These are phyloP conservation scores for Epinephelus awoara DNA, from an alignment of 2,797 vertebrate species.

Conservation along the genomic window DNA sequence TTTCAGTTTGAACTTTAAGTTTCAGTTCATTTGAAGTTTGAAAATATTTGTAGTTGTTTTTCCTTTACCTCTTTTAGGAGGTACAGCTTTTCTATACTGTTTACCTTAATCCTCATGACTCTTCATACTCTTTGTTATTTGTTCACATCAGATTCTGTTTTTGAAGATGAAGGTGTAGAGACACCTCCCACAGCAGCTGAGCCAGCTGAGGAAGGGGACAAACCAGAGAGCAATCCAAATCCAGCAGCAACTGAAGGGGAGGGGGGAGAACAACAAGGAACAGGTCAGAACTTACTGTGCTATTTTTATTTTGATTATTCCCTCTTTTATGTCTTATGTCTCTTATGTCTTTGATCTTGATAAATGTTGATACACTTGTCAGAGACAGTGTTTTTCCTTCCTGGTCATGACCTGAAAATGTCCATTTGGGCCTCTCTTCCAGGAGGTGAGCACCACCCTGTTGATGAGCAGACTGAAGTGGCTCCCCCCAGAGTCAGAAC, in stretches of 20 bases:
- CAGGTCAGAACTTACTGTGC: slow-evolving; percentile 42
- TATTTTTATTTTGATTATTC: neutral
- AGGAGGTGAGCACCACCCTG: slow-evolving; percentile 69
- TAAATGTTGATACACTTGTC: neutral
- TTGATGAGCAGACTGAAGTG: slow-evolving; percentile 79
- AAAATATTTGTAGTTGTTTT: too few relatives aligned
- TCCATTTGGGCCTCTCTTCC: neutral
- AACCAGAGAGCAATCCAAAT: slow-evolving; percentile 41
- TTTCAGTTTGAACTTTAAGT: neutral
- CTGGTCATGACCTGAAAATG: neutral
- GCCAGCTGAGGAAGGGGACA: slow-evolving; percentile 35
- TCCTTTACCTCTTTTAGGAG: too few relatives aligned
- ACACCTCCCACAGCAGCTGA: slow-evolving; percentile 35
- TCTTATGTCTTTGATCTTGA: neutral
- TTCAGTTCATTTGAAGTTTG: neutral
- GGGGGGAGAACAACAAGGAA: slow-evolving; percentile 27
- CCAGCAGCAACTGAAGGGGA: slow-evolving; percentile 48
- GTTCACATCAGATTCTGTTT: slow-evolving; percentile 62
- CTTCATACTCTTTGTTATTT: slow-evolving; percentile 10
- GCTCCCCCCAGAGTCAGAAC: slow-evolving; percentile 74
- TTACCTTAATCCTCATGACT: neutral
- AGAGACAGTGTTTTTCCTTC: neutral
- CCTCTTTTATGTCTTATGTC: neutral
- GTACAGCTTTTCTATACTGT: neutral
- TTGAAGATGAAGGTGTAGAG: slow-evolving; percentile 70